Evolutionary conservation across 2,797 vertebrate genomes (phyloP).

Genomic region (Scarus forsteni): DNA sequence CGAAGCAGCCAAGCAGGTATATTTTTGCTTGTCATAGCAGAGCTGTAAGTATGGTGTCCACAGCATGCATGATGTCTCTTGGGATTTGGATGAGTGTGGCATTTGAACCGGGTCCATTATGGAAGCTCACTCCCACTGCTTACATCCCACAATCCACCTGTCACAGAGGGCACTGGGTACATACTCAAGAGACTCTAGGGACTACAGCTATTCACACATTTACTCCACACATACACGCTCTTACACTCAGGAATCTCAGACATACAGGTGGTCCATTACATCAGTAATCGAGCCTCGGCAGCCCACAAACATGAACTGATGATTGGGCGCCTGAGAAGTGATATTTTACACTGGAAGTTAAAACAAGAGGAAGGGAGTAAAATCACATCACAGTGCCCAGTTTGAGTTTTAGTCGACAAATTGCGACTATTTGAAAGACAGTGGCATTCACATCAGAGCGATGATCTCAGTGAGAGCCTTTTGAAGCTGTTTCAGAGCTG

Average conservation of each 20-base stretch:
- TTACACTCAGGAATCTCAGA: constrained; percentile 30
- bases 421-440: constrained; percentile 10
- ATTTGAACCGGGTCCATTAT: constrained; percentile 55
- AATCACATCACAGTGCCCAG: background rate
- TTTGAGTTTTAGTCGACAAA: constrained; percentile 30
- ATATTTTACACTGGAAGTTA: constrained; percentile 27
- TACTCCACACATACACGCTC: constrained; percentile 23
- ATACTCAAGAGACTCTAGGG: constrained; percentile 49
- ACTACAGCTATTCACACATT: constrained; percentile 42
- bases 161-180: constrained; percentile 46
- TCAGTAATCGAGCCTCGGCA: constrained; percentile 59
- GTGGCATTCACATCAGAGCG: background rate
- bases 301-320: constrained; percentile 39
- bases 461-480: constrained; percentile 23
- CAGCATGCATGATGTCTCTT: constrained; percentile 5
- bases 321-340: constrained; percentile 31
- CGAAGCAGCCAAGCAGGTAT: background rate
- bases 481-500: constrained; percentile 38
- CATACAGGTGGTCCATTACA: constrained; percentile 65
- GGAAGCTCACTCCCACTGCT: constrained; percentile 34
- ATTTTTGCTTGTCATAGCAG: constrained; percentile 11
- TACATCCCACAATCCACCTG: constrained; percentile 60
- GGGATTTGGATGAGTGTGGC: constrained; percentile 39
- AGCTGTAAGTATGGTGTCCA: constrained; percentile 2
- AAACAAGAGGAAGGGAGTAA: background rate